phyloP scores from a whole-genome alignment of 2,888 invertebrate species.

The Drosophila leonis region DNA sequence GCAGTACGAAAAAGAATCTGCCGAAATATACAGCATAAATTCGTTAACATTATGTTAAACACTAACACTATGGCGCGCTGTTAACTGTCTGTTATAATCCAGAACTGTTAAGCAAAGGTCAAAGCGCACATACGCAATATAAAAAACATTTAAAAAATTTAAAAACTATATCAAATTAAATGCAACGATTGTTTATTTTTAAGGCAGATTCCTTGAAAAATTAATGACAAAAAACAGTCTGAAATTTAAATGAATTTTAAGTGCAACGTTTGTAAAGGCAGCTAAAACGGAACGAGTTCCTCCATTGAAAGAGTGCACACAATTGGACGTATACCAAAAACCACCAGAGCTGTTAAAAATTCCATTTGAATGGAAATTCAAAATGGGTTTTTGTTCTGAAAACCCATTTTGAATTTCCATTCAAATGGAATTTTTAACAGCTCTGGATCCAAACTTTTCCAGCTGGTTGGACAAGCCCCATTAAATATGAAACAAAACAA shows the following conservation, averaged over 20 bases:
- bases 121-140: conserved; percentile 1
- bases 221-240: conserved; percentile 18
- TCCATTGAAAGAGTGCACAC: conserved; percentile 38
- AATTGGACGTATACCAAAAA: conserved; percentile 29
- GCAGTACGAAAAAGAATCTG: neutral
- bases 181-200: neutral
- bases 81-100: neutral
- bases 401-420: no score
- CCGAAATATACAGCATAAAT: neutral
- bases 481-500: neutral
- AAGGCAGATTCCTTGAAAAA: conserved; percentile 13
- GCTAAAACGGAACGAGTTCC: conserved; percentile 58
- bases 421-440: no score
- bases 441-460: no score
- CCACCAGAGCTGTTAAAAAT: no score
- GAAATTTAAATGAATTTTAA: conserved; percentile 15
- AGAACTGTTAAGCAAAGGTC: neutral
- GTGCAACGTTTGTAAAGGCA: conserved; percentile 34
- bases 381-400: no score
- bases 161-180: neutral
- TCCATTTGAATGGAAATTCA: no score
- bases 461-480: conserved; percentile 17
- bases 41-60: neutral
- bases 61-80: neutral
- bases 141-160: neutral